phyloP scores from a whole-genome alignment of 2,888 invertebrate species.

The Notodonta ziczac region DNA sequence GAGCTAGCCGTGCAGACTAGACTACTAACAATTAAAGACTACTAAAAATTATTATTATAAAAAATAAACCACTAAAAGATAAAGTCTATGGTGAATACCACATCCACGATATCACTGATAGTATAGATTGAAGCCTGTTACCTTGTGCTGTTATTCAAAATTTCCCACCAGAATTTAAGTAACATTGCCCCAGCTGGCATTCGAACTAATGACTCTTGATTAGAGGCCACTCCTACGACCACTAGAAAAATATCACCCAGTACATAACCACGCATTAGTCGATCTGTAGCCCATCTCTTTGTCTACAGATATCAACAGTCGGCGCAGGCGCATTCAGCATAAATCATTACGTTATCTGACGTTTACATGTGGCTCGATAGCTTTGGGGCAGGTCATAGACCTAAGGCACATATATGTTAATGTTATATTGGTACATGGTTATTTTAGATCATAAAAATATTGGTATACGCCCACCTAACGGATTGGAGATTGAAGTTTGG shows the following conservation, averaged over 20 bases:
- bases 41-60: too few relatives aligned
- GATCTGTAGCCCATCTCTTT: constrained; percentile 12
- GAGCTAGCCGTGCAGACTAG: constrained; percentile 11
- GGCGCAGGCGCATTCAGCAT: constrained; percentile 38
- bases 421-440: constrained; percentile 5
- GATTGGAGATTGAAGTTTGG: background rate
- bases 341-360: constrained; percentile 42
- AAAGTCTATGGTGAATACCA: too few relatives aligned
- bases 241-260: background rate
- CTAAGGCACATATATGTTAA: constrained; percentile 18
- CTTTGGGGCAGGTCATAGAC: constrained; percentile 56
- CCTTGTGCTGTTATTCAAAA: too few relatives aligned
- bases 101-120: too few relatives aligned
- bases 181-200: too few relatives aligned
- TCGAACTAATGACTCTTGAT: background rate
- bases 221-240: background rate
- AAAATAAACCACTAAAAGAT: too few relatives aligned
- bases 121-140: too few relatives aligned
- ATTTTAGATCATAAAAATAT: constrained; percentile 6
- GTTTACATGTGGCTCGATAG: constrained; percentile 31
- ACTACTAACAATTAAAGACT: too few relatives aligned
- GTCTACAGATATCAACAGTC: constrained; percentile 22
- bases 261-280: background rate
- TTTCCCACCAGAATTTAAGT: too few relatives aligned
- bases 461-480: constrained; percentile 1